phyloP scores from a whole-genome alignment of 2,113 vertebrate genomes.

The Eretmochelys imbricata region DNA sequence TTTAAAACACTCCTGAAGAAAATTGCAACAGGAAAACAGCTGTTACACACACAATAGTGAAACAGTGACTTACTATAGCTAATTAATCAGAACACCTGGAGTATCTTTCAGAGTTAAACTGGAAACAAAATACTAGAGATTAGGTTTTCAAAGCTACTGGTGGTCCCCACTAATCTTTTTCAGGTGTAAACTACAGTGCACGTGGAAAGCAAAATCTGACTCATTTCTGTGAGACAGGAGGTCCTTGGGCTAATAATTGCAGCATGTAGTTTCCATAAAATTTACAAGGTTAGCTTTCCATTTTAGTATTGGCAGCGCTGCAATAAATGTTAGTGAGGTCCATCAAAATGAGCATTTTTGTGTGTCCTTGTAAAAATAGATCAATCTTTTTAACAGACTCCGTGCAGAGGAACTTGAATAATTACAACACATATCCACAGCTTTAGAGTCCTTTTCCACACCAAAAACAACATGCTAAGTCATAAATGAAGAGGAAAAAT shows the following conservation, averaged over 20 bases:
- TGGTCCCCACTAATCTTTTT: slow-evolving; percentile 92
- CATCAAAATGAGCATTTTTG: slow-evolving; percentile 70
- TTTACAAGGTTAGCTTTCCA: slow-evolving; percentile 71
- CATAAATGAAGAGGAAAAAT: slow-evolving; percentile 74
- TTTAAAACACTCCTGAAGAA: slow-evolving; percentile 76
- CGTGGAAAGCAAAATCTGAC: slow-evolving; percentile 67
- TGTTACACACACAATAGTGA: slow-evolving; percentile 72
- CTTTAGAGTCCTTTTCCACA: slow-evolving; percentile 71
- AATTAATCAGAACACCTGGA: slow-evolving; percentile 95
- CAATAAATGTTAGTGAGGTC: slow-evolving; percentile 64
- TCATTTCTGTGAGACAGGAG: slow-evolving; percentile 70
- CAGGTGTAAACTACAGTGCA: slow-evolving; percentile 90
- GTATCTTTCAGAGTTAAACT: slow-evolving; percentile 80
- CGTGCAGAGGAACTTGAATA: slow-evolving; percentile 74
- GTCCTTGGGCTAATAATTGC: slow-evolving; percentile 75
- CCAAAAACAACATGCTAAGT: slow-evolving; percentile 69
- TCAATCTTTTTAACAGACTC: slow-evolving; percentile 74
- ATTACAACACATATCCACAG: slow-evolving; percentile 72
- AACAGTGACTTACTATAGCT: slow-evolving; percentile 76
- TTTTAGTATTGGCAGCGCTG: slow-evolving; percentile 76
- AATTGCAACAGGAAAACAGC: slow-evolving; percentile 63
- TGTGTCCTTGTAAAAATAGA: slow-evolving; percentile 73
- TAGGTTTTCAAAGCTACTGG: slow-evolving; percentile 89
- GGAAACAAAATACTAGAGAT: slow-evolving; percentile 94
- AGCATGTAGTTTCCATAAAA: slow-evolving; percentile 74